Evolutionary conservation across 2,113 vertebrate genomes (phyloP), one percentile per base, ranked within the genome.

Genomic region (Colossoma macropomum): DNA sequence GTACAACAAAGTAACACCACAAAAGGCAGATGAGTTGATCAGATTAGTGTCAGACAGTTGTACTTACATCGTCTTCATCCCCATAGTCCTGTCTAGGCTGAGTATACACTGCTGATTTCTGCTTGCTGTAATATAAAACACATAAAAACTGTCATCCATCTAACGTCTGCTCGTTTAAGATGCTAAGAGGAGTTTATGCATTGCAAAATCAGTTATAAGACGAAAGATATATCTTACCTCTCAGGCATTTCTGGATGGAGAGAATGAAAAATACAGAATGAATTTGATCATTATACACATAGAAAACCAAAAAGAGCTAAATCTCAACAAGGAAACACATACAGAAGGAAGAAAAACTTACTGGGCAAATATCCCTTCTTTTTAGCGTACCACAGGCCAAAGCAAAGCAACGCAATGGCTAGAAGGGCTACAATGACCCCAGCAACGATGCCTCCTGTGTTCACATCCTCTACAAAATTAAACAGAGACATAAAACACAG

Each of bases 361-460:
- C 97, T 94, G 68, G 94, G 91, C 45, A 97, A 94, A 90, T 94
- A 97, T 89, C 97, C 97, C 16, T 95, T 95, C 76, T 92, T 95
- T 62, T 94, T 82, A 79, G 96, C 96, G 9, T 93, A 98, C 97
- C 93, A 95, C 87, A 95, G 7, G 15, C 79, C 94, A 73, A 92
- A 77, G 81, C 4, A 83, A 52, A 95, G 85, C 15, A 94, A 27
- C 6, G 2, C 87, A 63, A 95, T 23, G 0, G 93, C 85, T 74
- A 95, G 87, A 41, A 95, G 86, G 77, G 78, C 89, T 41, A 95
- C 77, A 0, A 95, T 90, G 10, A 95, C 91, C 0, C 91, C 94
- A 0, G 93, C 94, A n/a, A 90, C 94, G 41, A 95, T 94, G 28
- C 93, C 94, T 4, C 93, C 94, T 3, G 81, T 85, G 80, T 95